Base-by-base conservation (phyloP, 1,140 invertebrate genomes). In the Trinorchestia longiramus region DNA sequence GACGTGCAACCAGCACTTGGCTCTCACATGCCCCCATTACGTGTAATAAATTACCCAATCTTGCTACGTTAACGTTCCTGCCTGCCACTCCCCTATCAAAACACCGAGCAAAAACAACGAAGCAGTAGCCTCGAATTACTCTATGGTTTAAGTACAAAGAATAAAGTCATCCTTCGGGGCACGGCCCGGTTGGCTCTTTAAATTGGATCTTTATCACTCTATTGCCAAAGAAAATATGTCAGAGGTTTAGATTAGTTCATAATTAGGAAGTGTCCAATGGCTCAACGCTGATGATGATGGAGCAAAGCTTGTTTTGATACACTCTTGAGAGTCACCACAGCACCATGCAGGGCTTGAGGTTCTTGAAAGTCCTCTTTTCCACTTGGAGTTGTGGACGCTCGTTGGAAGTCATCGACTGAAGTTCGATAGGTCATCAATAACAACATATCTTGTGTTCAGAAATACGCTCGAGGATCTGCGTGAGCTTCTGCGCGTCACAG, bases 391-490 rank as follows among this genome's bases (percentile, higher is more conserved):
- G 11, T 77, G 62, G 23, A 90, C 15, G 88, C 87, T 41, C 36
- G 90, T 8, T 4, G 90, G 41, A 94, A 94, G 92, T 43, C 41
- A 94, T 94, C 44, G 92, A 44, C 92, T 47, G 40, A 44, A 40
- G 8, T 94, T 94, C 43, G 44, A 45, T 94, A 43, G 92, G 19
- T 44, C 43, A 94, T 94, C 41, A 47, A 94, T 94, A 45, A 94
- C 40, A 47, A 44, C 36, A 43, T 94, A 47, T 45, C 92, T 43
- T 45, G 92, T 36, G 41, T 40, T 94, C 92, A 94, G 92, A 45
- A 94, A 94, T 43, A n/a, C 92, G 92, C 92, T 94, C 92, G 92
- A 94, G 92, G 92, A 94, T n/a, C 92, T 45, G 92, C 92, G 92
- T 94, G 92, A 94, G 92, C 92, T 94, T 43, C 43, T 45, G 44